Conservation (phyloP, 2,797 vertebrate species). For the Mionectes olivaceus region DNA sequence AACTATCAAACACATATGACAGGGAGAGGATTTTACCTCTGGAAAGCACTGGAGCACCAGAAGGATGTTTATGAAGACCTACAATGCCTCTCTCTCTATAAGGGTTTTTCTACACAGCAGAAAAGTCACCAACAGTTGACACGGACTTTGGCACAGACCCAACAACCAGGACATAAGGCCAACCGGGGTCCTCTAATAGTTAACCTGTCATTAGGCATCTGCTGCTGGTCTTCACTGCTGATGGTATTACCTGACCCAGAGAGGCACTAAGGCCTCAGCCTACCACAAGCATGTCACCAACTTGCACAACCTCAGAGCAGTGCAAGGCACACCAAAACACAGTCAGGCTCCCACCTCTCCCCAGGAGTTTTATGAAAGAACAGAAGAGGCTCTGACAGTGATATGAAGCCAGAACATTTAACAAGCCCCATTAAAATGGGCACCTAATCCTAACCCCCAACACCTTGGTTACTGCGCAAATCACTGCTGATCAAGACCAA, state of each 20-base stretch:
- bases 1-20: neutral
- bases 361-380: neutral
- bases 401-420: neutral
- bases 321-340: neutral
- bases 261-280: neutral
- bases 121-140: neutral
- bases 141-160: neutral
- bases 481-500: neutral
- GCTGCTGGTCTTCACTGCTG: neutral
- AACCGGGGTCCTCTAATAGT: neutral
- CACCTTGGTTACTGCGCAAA: neutral
- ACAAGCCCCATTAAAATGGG: neutral
- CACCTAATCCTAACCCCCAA: neutral
- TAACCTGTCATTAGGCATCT: neutral
- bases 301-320: neutral
- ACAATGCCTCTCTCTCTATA: neutral
- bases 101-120: rapidly evolving
- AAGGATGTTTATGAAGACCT: neutral
- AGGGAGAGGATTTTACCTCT: neutral
- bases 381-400: neutral
- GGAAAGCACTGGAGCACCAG: neutral
- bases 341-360: neutral
- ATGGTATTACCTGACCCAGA: neutral
- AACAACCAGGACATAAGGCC: neutral
- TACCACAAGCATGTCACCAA: neutral